phyloP scores from a whole-genome alignment of 2,888 invertebrate genomes.

The Caradrina clavipalpis region DNA sequence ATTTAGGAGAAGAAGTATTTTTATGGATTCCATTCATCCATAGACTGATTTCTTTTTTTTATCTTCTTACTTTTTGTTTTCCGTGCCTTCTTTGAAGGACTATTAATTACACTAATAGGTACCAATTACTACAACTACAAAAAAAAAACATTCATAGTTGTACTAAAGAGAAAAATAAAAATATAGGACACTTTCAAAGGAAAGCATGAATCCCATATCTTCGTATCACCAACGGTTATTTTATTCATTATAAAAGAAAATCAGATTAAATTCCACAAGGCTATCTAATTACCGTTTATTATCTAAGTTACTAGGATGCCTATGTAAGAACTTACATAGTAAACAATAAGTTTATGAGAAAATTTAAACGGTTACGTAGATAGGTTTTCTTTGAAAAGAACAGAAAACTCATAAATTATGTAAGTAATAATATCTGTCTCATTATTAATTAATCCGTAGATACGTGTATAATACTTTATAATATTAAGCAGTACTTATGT shows the following conservation, averaged over 20 bases:
- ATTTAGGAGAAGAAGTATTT: conserved; percentile 11
- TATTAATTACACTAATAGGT: too few relatives aligned
- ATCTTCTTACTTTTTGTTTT: neutral
- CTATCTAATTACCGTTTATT: neutral
- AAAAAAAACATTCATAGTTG: too few relatives aligned
- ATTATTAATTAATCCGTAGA: neutral
- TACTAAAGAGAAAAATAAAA: neutral
- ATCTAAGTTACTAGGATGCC: neutral
- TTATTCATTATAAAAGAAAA: neutral
- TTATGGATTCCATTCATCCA: conserved; percentile 16
- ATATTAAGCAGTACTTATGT: neutral
- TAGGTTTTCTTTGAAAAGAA: conserved; percentile 1
- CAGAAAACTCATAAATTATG: conserved; percentile 3
- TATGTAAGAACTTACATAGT: neutral
- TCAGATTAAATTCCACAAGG: neutral
- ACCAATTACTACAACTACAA: too few relatives aligned
- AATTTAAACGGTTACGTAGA: neutral
- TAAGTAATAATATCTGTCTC: neutral
- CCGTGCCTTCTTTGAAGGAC: too few relatives aligned
- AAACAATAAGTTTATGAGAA: neutral
- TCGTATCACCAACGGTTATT: neutral
- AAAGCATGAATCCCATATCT: conserved; percentile 1
- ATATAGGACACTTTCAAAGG: neutral
- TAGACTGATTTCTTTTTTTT: neutral
- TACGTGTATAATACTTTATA: neutral